Conservation (phyloP, 2,113 vertebrate species). For the Edolisoma coerulescens region DNA sequence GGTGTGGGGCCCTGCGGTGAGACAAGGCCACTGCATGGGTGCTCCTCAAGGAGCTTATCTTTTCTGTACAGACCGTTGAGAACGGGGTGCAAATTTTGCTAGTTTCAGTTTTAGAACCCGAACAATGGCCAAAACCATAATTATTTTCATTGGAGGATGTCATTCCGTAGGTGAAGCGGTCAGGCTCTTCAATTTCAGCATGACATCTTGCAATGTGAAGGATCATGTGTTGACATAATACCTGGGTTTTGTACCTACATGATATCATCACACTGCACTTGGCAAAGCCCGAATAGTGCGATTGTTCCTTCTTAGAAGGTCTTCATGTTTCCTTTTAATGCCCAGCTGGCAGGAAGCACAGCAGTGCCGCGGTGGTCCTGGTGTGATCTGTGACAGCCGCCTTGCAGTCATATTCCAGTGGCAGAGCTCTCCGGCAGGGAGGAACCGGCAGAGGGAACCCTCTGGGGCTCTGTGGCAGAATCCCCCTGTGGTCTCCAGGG, state of each 20-base stretch:
- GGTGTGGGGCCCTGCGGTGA: no score
- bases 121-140: accelerated
- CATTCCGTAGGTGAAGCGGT: neutral
- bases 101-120: neutral
- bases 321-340: accelerated
- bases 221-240: accelerated
- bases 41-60: neutral
- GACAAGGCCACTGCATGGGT: neutral
- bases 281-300: accelerated
- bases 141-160: neutral
- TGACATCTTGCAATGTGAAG: neutral
- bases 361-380: accelerated
- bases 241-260: accelerated
- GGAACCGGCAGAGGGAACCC: neutral
- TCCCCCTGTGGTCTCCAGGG: neutral
- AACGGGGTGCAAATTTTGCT: neutral
- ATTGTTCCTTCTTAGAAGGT: neutral
- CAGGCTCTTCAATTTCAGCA: neutral
- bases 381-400: neutral
- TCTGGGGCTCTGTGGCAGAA: neutral
- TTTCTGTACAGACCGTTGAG: neutral
- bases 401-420: accelerated
- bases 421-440: neutral
- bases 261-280: neutral
- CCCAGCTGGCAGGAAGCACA: neutral